phyloP scores from a whole-genome alignment of 2,888 invertebrate species.

The Patella depressa region DNA sequence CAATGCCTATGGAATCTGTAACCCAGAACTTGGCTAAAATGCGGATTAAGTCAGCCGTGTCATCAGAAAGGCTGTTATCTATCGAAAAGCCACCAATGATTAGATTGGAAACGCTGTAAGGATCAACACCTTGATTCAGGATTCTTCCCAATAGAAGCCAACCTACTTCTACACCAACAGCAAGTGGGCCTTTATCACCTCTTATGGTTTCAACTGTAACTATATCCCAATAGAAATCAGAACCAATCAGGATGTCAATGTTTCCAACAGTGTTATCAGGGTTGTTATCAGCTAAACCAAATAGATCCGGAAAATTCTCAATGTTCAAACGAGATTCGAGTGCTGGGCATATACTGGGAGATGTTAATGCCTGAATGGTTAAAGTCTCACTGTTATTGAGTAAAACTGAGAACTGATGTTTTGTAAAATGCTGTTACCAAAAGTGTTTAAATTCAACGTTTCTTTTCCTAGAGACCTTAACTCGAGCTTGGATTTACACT shows the following conservation, averaged over 20 bases:
- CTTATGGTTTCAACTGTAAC: neutral
- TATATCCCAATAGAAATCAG: neutral
- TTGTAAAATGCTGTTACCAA: no score
- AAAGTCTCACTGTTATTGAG: no score
- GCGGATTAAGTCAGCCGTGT: neutral
- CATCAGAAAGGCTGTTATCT: neutral
- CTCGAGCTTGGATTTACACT: neutral
- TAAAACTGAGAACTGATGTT: no score
- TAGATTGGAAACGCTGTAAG: neutral
- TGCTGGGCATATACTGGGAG: neutral
- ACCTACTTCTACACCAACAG: neutral
- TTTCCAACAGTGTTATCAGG: neutral
- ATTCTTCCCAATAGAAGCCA: neutral
- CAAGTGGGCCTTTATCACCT: neutral
- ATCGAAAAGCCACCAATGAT: neutral
- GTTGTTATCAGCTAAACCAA: neutral
- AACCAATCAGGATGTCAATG: conserved; percentile 1
- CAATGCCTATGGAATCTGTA: no score
- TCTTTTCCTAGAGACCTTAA: no score
- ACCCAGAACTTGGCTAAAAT: no score
- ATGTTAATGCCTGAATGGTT: neutral
- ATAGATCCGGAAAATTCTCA: neutral
- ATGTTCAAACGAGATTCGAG: neutral
- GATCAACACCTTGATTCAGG: neutral
- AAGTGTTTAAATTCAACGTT: no score